Evolutionary conservation across 1,140 invertebrate genomes (phyloP).

Genomic region (Lordiphosa stackelbergi): DNA sequence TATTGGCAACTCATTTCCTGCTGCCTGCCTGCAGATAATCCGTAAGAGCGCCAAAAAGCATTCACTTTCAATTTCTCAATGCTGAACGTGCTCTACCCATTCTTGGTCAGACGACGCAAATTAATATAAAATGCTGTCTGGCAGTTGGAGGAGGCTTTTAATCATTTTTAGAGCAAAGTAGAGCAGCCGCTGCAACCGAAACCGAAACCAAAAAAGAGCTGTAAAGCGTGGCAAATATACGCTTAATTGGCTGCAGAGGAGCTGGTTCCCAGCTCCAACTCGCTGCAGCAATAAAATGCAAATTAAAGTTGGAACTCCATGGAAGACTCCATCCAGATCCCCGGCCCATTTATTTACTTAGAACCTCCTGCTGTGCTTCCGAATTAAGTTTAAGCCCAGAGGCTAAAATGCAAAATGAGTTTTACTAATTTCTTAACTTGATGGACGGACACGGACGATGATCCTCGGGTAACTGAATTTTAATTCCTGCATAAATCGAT

Average conservation of each 20-base stretch:
- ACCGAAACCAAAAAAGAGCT: constrained; percentile 42
- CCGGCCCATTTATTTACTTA: constrained; percentile 76
- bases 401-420: constrained; percentile 77
- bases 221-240: constrained; percentile 76
- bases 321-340: constrained; percentile 21
- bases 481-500: constrained; percentile 76
- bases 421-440: constrained; percentile 77
- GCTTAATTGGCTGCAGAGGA: constrained; percentile 68
- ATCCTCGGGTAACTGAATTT: constrained; percentile 53
- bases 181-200: constrained; percentile 34
- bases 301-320: constrained; percentile 59
- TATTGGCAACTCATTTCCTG: constrained; percentile 75
- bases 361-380: constrained; percentile 78
- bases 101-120: constrained; percentile 49
- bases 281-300: constrained; percentile 73
- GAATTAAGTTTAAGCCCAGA: constrained; percentile 78
- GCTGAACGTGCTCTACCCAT: constrained; percentile 8
- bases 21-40: constrained; percentile 20
- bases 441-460: constrained; percentile 50
- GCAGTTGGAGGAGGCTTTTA: constrained; percentile 48
- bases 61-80: constrained; percentile 72
- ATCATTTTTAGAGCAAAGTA: constrained; percentile 69
- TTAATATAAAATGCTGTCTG: constrained; percentile 64
- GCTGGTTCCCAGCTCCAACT: constrained; percentile 6
- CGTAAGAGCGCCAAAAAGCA: constrained; percentile 40